Evolutionary conservation across 2,797 vertebrate genomes (phyloP).

Genomic region (Sebastes matsubarae): DNA sequence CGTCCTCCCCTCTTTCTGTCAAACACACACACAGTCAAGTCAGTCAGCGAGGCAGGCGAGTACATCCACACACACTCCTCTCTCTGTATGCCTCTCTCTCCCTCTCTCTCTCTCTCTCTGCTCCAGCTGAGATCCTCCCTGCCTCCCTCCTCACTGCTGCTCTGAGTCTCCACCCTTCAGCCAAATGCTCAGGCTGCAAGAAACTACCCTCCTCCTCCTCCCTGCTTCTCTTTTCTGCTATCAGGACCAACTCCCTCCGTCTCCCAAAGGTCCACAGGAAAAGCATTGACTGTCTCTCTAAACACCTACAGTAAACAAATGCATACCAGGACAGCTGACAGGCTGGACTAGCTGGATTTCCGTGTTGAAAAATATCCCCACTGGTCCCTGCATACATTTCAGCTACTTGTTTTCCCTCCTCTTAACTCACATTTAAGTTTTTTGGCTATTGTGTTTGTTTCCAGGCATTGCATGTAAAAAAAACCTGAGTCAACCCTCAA

Average conservation of each 20-base stretch:
- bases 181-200: constrained; percentile 73
- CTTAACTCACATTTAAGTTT: background rate
- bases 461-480: background rate
- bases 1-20: constrained; percentile 50
- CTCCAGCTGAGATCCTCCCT: constrained; percentile 76
- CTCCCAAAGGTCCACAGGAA: constrained; percentile 66
- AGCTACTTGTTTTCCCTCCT: background rate
- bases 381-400: background rate
- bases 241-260: constrained; percentile 48
- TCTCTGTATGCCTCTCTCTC: constrained; percentile 46
- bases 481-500: background rate
- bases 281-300: constrained; percentile 51
- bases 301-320: constrained; percentile 68
- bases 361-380: constrained; percentile 5
- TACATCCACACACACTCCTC: constrained; percentile 65
- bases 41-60: constrained; percentile 48
- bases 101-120: constrained; percentile 28
- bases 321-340: constrained; percentile 40
- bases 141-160: constrained; percentile 75
- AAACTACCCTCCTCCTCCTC: constrained; percentile 59
- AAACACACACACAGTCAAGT: constrained; percentile 33
- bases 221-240: constrained; percentile 40
- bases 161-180: constrained; percentile 88
- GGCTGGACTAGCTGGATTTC: constrained; percentile 8
- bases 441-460: background rate